Base-by-base conservation (phyloP, 2,113 vertebrate species). In the Cephalophus harveyi region DNA sequence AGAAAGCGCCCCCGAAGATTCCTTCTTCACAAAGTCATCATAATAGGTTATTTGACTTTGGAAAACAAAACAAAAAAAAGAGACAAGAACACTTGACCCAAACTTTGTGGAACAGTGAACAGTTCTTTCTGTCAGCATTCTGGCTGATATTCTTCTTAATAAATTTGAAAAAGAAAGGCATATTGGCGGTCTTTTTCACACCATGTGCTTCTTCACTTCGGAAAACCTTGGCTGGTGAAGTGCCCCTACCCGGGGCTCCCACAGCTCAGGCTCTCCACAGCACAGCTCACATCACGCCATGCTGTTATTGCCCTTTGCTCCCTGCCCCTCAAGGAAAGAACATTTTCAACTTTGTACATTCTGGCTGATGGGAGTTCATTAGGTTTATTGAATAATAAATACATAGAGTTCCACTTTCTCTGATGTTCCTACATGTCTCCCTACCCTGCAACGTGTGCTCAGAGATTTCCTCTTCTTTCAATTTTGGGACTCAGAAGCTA, bases 21-120 rank as follows among this genome's bases (percentile, higher is more conserved):
- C 36, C 33, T 87, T 91, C 79, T 62, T 67, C 55, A 82, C 19
- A 87, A 97, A 87, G 57, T 86, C 30, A 54, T n/a, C n/a, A 60
- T 5, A 55, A 27, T 4, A 30, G 13, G 43, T 28, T 62, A 81
- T 81, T 94, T 97, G 16, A 90, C 27, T 92, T 91, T 87, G 43
- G 64, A 84, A 92, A 94, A 95, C 13, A 89, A 52, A 92, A 96
- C 15, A 89, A 95, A 64, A 54, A 76, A 85, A 8, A 50, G 43
- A 52, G 6, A 91, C 9, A 76, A 27, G 55, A 87, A 55, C 16
- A 55, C 48, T 92, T 78, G n/a, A 87, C 43, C 62, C 71, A 36
- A 79, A 79, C 71, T 87, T 95, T 85, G 48, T 62, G 60, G 64
- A 94, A 71, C n/a, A 54, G 50, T 36, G 59, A 84, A 33, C 48